A percentile compares a stretch with the other conserved stretches of the same genome.
Evolutionary conservation across 2,888 invertebrate genomes (phyloP).

Genomic region (Petrolisthes cinctipes): DNA sequence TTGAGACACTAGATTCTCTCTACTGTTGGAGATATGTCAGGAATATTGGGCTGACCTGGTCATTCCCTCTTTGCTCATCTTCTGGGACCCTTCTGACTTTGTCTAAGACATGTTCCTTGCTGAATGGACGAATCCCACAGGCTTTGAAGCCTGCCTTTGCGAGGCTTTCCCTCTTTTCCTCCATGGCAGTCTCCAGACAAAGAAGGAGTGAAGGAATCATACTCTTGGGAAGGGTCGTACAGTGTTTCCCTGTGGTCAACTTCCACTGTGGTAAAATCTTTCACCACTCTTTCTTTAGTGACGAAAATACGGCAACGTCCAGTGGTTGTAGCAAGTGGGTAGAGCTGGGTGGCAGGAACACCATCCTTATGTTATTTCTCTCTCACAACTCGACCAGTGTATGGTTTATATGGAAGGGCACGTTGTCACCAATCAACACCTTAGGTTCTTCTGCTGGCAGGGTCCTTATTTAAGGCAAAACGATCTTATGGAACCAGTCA

Average conservation of each 20-base stretch:
- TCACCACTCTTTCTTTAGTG: slow-evolving; percentile 14
- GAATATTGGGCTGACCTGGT: background rate
- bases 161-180: background rate
- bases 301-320: slow-evolving; percentile 21
- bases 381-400: slow-evolving; percentile 13
- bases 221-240: background rate
- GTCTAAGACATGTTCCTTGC: background rate
- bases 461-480: slow-evolving; percentile 66
- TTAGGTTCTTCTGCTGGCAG: slow-evolving; percentile 64
- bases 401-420: slow-evolving; percentile 26
- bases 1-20: background rate
- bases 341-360: slow-evolving; percentile 38
- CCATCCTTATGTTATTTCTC: slow-evolving; percentile 24
- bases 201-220: slow-evolving; percentile 6
- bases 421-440: slow-evolving; percentile 39
- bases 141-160: slow-evolving; percentile 19
- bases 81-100: slow-evolving; percentile 5
- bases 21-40: background rate
- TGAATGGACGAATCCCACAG: slow-evolving; percentile 21
- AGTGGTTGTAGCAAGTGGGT: slow-evolving; percentile 43
- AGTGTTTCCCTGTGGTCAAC: background rate
- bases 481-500: slow-evolving; percentile 68
- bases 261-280: background rate
- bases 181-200: background rate
- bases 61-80: background rate